Evolutionary conservation across 1,140 invertebrate genomes (phyloP).

Genomic region (Mactra quadrangularis): DNA sequence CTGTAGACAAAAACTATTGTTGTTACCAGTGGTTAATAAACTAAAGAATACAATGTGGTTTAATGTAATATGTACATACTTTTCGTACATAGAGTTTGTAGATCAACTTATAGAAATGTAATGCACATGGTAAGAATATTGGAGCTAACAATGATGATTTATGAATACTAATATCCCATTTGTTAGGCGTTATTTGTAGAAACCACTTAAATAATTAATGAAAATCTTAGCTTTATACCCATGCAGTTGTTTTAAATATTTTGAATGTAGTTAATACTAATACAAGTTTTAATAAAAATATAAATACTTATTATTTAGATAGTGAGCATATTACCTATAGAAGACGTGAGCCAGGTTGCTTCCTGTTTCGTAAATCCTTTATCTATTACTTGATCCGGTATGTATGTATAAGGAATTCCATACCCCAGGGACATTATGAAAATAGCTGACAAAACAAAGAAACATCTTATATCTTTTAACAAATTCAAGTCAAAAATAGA

Average conservation of each 20-base stretch:
- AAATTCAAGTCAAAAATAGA: slow-evolving; percentile 2
- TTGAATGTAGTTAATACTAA: neutral
- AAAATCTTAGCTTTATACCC: neutral
- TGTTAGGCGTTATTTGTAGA: too few species aligned
- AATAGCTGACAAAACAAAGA: neutral
- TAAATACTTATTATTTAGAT: too few species aligned
- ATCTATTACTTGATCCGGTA: slow-evolving; percentile 30
- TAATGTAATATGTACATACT: neutral
- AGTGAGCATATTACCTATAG: slow-evolving; percentile 6
- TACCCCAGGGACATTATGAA: slow-evolving; percentile 9
- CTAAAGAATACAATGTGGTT: too few species aligned
- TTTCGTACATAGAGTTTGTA: neutral
- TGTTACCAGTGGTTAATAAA: too few species aligned
- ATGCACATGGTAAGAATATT: neutral
- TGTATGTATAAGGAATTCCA: slow-evolving; percentile 3
- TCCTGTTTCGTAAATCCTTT: slow-evolving; percentile 19
- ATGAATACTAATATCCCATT: neutral
- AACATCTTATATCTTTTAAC: neutral
- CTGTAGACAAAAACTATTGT: neutral
- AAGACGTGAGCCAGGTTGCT: slow-evolving; percentile 22
- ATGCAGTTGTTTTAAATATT: neutral
- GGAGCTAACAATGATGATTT: neutral
- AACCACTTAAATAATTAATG: neutral
- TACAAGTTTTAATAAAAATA: neutral
- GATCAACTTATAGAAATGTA: neutral